A percentile compares a stretch with the other conserved stretches of the same genome.
phyloP scores from a whole-genome alignment of 2,888 invertebrate genomes.

The Masnerella sp. region DNA sequence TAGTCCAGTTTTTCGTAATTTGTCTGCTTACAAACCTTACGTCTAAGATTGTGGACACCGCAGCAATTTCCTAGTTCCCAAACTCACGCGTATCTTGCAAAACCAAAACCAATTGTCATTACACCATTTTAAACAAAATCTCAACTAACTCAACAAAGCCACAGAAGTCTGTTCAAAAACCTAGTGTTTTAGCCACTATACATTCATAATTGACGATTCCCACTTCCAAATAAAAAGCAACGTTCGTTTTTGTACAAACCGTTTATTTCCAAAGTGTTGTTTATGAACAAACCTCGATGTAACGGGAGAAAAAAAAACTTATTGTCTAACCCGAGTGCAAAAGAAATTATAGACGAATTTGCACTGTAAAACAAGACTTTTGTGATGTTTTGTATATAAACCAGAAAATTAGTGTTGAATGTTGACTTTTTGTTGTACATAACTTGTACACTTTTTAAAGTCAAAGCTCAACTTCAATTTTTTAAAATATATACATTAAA shows the following conservation, averaged over 20 bases:
- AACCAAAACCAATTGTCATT: conserved; percentile 1
- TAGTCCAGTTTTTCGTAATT: conserved; percentile 21
- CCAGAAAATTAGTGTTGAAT: too few species aligned
- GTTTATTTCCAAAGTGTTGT: conserved; percentile 36
- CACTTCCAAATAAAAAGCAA: conserved; percentile 20
- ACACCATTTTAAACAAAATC: not conserved
- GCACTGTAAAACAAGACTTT: too few species aligned
- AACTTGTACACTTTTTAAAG: too few species aligned
- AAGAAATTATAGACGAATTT: too few species aligned
- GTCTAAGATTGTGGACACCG: conserved; percentile 43
- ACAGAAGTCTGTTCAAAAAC: conserved; percentile 34
- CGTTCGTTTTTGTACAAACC: conserved; percentile 16
- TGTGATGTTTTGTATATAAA: too few species aligned
- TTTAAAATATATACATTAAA: too few species aligned
- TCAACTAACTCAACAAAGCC: conserved; percentile 1
- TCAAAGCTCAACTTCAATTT: too few species aligned
- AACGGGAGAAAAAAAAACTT: conserved; percentile 12
- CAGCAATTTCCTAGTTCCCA: conserved; percentile 14
- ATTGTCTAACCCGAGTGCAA: conserved; percentile 17
- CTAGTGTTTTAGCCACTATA: conserved; percentile 1
- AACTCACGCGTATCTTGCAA: conserved; percentile 3
- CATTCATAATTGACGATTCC: conserved; percentile 7
- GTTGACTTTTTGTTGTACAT: too few species aligned
- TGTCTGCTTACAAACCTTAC: conserved; percentile 35
- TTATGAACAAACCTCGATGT: conserved; percentile 36